Evolutionary conservation across 1,140 invertebrate genomes (phyloP).

Genomic region (Temnothorax curvispinosus): DNA sequence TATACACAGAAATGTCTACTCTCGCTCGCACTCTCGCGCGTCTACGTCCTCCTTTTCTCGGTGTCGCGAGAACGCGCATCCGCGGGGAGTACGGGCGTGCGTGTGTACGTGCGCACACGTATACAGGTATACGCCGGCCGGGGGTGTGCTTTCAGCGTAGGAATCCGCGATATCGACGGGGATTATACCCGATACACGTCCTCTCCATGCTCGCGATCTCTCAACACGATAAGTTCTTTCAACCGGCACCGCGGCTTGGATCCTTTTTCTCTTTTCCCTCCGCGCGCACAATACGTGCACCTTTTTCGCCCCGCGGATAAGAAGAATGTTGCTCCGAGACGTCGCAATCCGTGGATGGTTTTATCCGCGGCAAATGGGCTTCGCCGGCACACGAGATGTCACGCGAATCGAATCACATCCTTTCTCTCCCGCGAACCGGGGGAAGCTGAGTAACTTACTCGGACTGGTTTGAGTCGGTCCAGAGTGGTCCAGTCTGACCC

Average conservation of each 20-base stretch:
- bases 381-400: conserved; percentile 59
- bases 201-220: conserved; percentile 68
- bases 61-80: conserved; percentile 41
- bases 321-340: conserved; percentile 68
- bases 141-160: conserved; percentile 62
- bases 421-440: background rate
- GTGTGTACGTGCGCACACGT: background rate
- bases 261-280: conserved; percentile 67
- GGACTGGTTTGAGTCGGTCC: background rate
- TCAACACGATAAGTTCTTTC: conserved; percentile 74
- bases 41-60: conserved; percentile 66
- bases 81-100: background rate
- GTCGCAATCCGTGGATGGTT: conserved; percentile 68
- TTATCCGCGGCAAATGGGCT: conserved; percentile 68
- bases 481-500: background rate
- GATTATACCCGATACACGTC: conserved; percentile 67
- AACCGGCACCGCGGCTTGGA: conserved; percentile 63
- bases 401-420: conserved; percentile 58
- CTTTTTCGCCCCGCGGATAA: conserved; percentile 53
- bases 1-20: conserved; percentile 74
- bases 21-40: conserved; percentile 24
- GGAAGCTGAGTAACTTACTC: conserved; percentile 18
- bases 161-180: conserved; percentile 68
- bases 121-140: background rate
- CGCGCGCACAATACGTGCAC: conserved; percentile 16